A percentile compares a stretch with the other conserved stretches of the same genome.
phyloP scores from a whole-genome alignment of 2,797 vertebrate genomes.

The Pangasius larnaudii region DNA sequence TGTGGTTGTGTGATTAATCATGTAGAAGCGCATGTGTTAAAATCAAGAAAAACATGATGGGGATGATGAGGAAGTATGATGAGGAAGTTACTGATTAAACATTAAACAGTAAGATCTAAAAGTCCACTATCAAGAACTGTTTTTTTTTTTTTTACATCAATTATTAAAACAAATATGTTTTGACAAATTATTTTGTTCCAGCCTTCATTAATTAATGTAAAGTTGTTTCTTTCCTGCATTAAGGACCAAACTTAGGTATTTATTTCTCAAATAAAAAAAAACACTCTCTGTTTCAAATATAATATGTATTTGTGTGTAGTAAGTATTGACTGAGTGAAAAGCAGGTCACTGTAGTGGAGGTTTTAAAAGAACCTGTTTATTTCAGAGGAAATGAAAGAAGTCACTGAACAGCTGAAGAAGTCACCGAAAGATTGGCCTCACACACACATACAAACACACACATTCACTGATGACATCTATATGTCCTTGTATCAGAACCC shows the following conservation, averaged over 20 bases:
- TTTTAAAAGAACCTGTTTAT: not conserved
- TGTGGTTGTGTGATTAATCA: not conserved
- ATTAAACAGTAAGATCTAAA: not conserved
- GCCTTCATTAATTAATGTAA: not conserved
- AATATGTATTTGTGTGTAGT: not conserved
- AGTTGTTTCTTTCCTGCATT: not conserved
- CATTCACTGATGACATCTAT: conserved; percentile 33
- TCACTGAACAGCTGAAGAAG: not conserved
- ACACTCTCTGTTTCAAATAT: not conserved
- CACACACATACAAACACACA: conserved; percentile 12
- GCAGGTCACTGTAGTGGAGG: not conserved
- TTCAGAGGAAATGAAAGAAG: not conserved
- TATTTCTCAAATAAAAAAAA: not conserved
- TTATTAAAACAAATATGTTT: not conserved
- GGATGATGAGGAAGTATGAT: not conserved
- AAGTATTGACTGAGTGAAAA: not conserved
- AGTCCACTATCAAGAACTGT: not conserved
- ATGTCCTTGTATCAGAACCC: conserved; percentile 42
- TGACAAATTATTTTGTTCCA: not conserved
- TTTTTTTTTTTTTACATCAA: not conserved
- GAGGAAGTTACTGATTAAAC: not conserved
- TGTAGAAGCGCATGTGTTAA: not conserved
- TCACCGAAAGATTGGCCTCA: not conserved
- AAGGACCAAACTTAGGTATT: not conserved
- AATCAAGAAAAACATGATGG: not conserved